Base-by-base conservation (phyloP, 2,888 invertebrate genomes). In the Xanthia togata region DNA sequence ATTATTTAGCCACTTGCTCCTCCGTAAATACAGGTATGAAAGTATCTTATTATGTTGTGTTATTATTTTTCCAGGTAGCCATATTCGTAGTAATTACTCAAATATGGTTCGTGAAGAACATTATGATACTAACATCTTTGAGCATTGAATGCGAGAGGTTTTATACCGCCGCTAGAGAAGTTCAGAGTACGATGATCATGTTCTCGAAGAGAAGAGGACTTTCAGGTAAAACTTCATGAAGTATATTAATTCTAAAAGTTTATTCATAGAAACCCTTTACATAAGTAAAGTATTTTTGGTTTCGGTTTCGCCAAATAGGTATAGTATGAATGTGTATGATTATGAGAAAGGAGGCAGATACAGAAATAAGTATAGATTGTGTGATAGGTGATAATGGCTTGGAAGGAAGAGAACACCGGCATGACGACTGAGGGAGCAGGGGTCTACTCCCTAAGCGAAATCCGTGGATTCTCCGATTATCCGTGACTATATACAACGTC, bases 121-220 rank as follows among this genome's bases (percentile, higher is more conserved):
- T 74, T 14, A 2, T 74, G 2, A 63, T 73, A 20, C 11, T 73
- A n/a, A 74, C 63, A 17, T 59, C 4, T 31, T 64, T 79, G 53
- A 65, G 69, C 44, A 63, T 69, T 35, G 63, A 73, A 44, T 80
- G 80, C 47, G 79, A 79, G 64, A 69, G n/a, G 17, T 73, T 73
- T 59, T 80, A 80, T 38, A 38, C 53, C 6, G 68, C 78, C 20
- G 23, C 35, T 23, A 53, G 9, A 53, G 41, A 77, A 53, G 35
- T 68, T 35, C 50, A 44, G 41, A 60, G 60, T 53, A 44, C 78
- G 11, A 60, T 77, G 78, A 23, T 60, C 14, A 78, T 53, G 35
- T 76, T 75, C n/a, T 60, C 76, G 0, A 78, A 68, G 31, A 69
- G 63, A 53, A 35, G 47, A 76, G 76, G 75, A 55, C 55, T 63